Evolutionary conservation across 2,888 invertebrate genomes (phyloP).

Genomic region (Pachydiplax longipennis): DNA sequence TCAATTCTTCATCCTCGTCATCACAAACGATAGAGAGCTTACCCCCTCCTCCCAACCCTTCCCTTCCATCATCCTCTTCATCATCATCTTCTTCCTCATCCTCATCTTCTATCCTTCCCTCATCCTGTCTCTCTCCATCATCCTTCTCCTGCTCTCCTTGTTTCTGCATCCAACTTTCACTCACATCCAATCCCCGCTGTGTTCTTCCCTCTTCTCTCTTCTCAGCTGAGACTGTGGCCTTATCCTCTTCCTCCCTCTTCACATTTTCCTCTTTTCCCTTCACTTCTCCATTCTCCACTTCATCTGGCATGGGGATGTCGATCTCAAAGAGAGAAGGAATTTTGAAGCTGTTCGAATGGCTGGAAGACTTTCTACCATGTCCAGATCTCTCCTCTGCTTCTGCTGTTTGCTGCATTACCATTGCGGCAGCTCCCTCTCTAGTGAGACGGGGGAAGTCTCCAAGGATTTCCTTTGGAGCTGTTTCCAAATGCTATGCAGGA

Average conservation of each 20-base stretch:
- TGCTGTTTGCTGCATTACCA: slow-evolving; percentile 47
- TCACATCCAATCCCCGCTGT: background rate
- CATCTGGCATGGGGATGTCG: slow-evolving; percentile 55
- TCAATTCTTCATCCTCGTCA: slow-evolving; percentile 46
- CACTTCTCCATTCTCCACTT: background rate
- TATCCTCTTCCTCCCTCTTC: slow-evolving; percentile 1
- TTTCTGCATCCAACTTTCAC: background rate
- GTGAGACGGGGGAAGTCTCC: slow-evolving; percentile 88
- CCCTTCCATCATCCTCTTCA: slow-evolving; percentile 6
- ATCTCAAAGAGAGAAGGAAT: slow-evolving; percentile 59
- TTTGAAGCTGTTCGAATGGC: slow-evolving; percentile 30
- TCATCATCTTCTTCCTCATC: slow-evolving; percentile 14
- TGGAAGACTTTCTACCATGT: slow-evolving; percentile 50
- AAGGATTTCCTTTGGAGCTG: slow-evolving; percentile 88
- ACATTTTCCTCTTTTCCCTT: slow-evolving; percentile 6
- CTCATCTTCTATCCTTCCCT: slow-evolving; percentile 25
- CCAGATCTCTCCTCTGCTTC: slow-evolving; percentile 47
- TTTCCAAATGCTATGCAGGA: slow-evolving; percentile 77
- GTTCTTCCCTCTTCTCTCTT: slow-evolving; percentile 27
- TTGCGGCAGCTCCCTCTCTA: slow-evolving; percentile 73
- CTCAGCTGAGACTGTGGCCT: slow-evolving; percentile 3
- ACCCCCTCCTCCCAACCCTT: slow-evolving; percentile 39
- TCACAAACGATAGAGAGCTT: slow-evolving; percentile 22
- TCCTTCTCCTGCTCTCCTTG: slow-evolving; percentile 39
- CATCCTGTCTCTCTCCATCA: slow-evolving; percentile 42